Evolutionary conservation across 1,140 invertebrate genomes (phyloP), one percentile per base, ranked within the genome.

Genomic region (Pachypsylla venusta): DNA sequence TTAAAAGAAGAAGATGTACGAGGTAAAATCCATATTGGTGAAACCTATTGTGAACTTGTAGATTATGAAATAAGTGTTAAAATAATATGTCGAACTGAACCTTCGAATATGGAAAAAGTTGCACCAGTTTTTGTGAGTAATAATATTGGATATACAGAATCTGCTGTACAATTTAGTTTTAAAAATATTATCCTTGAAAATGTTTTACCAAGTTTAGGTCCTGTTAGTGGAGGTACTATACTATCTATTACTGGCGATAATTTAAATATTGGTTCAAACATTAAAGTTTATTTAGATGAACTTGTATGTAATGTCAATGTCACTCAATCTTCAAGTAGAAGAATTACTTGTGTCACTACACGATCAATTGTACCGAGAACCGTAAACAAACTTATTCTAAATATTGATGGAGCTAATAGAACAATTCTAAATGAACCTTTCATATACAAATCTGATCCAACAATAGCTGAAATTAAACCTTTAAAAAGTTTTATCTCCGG

Each of bases 391-490:
- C 68, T 92, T 48, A 85, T 81, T 1, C 71, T 96, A 14, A 79
- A 78, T 66, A 90, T 95, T 63, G 92, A 96, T 69, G 84, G 85
- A 13, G 85, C 88, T 0, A 87, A 84, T 66, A 74, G 85, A 56
- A 83, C 84, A 1, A 71, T 89, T 24, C 69, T 72, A 25, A 75
- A 77, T 10, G 76, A 77, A 67, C 81, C 91, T 16, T 97, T 88
- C 67, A 87, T 85, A 65, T 97, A 93, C 68, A 91, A 88, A 25
- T 79, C 83, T 59, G 92, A 98, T 75, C 93, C 93, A n/a, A 87
- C 83, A 0, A 88, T 98, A 56, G 84, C 89, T 79, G 87, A 92
- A 74, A 90, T 92, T 27, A 93, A 93, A 73, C 89, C 89, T 4
- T 66, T 91, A 14, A 82, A 81, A 62, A 91, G 87, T 70, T 92